Evolutionary conservation across 92 coral and sea anemone species (phyloP), one percentile per base, ranked within the genome.

Genomic region (Ricordea florida): DNA sequence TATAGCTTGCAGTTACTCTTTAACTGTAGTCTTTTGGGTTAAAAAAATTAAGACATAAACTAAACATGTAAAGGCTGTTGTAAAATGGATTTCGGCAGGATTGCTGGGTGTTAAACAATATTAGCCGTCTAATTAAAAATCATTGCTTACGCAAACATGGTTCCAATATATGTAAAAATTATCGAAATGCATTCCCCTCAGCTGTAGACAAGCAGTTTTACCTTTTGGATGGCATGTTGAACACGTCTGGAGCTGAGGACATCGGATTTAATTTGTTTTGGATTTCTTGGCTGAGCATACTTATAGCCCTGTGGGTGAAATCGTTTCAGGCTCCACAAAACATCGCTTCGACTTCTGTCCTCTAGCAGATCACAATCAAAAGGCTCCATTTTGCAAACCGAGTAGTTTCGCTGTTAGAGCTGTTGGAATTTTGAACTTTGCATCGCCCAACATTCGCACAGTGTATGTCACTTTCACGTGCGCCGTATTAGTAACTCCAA

Each of bases 161-260:
- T n/a, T n/a, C n/a, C n/a, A n/a, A n/a, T n/a, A n/a, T n/a, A n/a
- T n/a, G n/a, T n/a, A n/a, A n/a, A n/a, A n/a, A n/a, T n/a, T n/a
- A n/a, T n/a, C n/a, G n/a, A n/a, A n/a, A n/a, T n/a, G n/a, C n/a
- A n/a, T n/a, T n/a, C n/a, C n/a, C n/a, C n/a, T n/a, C n/a, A n/a
- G n/a, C n/a, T n/a, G n/a, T n/a, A n/a, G n/a, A 18, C 4, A 43
- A 30, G 15, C 13, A 17, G 1, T 25, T 74, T 43, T 62, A 91
- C 97, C 97, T 87, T 90, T 75, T 83, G 76, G 21, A 91, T 88
- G 29, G 80, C 82, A 57, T 91, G 92, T 11, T 76, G 59, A 24
- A 91, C 97, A 13, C 97, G 79, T 51, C 93, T 76, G 16, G 97
- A 91, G 43, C 70, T 51, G 40, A 87, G 57, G 16, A 91, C 97